Percentiles rank a stretch among this genome's conserved stretches.
Conservation (phyloP, 37 sponge, comb jelly and placozoan genomes). For the Corticium candelabrum region DNA sequence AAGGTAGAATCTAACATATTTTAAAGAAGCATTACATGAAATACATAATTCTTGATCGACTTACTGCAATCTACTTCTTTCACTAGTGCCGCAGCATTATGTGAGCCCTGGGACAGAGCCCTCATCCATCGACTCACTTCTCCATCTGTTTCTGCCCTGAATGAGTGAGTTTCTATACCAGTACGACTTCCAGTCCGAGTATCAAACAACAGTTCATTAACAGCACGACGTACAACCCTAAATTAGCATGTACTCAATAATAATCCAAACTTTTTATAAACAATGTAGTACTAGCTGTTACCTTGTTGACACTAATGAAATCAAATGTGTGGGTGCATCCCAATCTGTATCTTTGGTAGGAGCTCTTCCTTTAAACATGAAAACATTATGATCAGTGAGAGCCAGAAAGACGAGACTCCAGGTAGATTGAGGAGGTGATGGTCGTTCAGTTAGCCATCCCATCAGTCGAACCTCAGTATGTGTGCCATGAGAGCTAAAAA, state of each 20-base stretch:
- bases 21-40: too few relatives aligned
- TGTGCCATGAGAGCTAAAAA: not conserved
- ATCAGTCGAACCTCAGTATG: not conserved
- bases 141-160: not conserved
- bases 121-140: not conserved
- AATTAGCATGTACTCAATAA: too few relatives aligned
- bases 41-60: not conserved
- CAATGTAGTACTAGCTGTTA: too few relatives aligned
- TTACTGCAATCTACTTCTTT: not conserved
- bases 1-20: too few relatives aligned
- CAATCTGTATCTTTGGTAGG: not conserved
- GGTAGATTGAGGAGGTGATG: not conserved
- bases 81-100: not conserved
- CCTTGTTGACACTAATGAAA: not conserved
- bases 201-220: not conserved
- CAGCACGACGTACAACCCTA: not conserved
- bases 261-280: too few relatives aligned
- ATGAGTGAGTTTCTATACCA: not conserved
- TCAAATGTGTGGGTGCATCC: not conserved
- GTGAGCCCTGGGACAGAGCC: not conserved
- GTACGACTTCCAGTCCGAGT: not conserved
- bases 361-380: not conserved
- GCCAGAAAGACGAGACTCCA: not conserved
- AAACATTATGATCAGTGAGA: not conserved
- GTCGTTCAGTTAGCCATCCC: not conserved